Percentiles rank a stretch among this genome's conserved stretches.
phyloP scores from a whole-genome alignment of 2,113 vertebrate genomes.

The Otocyon megalotis region DNA sequence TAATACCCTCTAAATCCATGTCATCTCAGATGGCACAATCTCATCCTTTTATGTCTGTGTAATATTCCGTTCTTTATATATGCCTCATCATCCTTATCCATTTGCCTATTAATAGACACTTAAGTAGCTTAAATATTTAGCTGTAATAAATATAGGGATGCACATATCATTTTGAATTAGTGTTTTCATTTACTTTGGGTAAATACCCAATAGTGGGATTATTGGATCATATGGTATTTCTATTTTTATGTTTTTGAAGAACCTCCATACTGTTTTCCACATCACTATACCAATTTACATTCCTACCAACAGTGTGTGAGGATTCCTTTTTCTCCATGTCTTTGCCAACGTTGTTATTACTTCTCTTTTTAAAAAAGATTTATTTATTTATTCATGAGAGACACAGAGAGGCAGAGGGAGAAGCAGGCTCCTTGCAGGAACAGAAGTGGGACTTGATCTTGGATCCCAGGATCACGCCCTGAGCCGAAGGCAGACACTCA shows the following conservation, averaged over 20 bases:
- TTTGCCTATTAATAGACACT: not conserved
- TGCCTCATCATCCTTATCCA: not conserved
- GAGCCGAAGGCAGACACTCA: too few species aligned
- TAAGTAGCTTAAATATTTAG: not conserved
- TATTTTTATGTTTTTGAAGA: not conserved
- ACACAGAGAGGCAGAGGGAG: too few species aligned
- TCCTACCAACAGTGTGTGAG: not conserved
- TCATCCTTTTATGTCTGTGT: not conserved
- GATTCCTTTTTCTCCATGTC: not conserved
- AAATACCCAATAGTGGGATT: not conserved
- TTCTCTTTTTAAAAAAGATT: not conserved
- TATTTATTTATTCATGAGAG: too few species aligned
- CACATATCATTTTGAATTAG: not conserved
- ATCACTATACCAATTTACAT: not conserved
- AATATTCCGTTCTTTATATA: not conserved
- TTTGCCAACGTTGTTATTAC: not conserved
- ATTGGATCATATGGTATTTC: not conserved
- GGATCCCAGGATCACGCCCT: too few species aligned
- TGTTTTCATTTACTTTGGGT: not conserved
- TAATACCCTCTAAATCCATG: not conserved
- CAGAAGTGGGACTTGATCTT: too few species aligned
- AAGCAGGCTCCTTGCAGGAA: too few species aligned
- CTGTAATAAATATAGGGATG: not conserved
- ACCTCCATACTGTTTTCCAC: not conserved
- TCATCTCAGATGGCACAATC: not conserved